phyloP scores from a whole-genome alignment of 2,113 vertebrate species.

The Tetrao urogallus region DNA sequence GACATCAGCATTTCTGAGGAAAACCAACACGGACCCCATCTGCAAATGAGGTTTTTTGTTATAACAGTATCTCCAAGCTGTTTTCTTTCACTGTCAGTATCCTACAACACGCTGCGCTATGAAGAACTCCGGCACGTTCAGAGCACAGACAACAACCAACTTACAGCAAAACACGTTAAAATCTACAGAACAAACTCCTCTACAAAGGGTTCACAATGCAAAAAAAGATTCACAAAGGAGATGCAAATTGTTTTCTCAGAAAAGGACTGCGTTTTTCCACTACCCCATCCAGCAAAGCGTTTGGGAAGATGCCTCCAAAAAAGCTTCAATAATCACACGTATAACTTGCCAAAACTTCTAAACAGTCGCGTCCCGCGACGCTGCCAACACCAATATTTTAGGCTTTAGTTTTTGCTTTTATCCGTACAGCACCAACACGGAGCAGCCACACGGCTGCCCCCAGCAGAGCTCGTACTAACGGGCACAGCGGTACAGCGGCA shows the following conservation, averaged over 20 bases:
- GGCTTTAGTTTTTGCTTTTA: neutral
- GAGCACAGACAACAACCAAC: neutral
- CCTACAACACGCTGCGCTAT: neutral
- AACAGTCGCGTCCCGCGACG: neutral
- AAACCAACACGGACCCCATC: neutral
- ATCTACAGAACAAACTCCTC: neutral
- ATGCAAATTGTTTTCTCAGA: neutral
- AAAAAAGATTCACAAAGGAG: neutral
- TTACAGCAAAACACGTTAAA: neutral
- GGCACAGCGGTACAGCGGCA: too few relatives aligned
- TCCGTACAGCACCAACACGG: accelerated
- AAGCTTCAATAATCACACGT: neutral
- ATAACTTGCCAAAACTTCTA: neutral
- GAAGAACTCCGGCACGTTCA: neutral
- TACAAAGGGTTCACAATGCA: neutral
- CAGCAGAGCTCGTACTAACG: too few relatives aligned
- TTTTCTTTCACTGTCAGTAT: neutral
- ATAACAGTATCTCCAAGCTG: neutral
- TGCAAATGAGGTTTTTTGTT: neutral
- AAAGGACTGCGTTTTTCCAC: neutral
- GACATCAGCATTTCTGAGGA: neutral
- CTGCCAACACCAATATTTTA: neutral
- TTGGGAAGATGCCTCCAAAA: neutral
- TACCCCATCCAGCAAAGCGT: neutral
- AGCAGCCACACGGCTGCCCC: neutral